A percentile compares a stretch with the other conserved stretches of the same genome.
These are phyloP conservation scores for Trichechus manatus DNA, from an alignment of 2,113 vertebrate genomes.

Conservation along the genomic window DNA sequence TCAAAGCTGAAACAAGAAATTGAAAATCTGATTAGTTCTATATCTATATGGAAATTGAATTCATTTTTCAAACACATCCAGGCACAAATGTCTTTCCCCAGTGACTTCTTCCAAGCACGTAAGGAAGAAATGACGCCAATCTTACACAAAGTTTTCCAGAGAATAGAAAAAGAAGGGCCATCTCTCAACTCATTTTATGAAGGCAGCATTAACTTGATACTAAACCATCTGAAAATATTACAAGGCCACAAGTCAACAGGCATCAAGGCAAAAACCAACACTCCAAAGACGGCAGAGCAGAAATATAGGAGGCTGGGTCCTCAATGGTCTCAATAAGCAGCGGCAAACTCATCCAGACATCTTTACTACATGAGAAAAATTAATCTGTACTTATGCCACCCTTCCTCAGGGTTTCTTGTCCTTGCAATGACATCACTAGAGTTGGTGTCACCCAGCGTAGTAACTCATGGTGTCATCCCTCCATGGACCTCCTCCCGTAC, in stretches of 20 bases:
- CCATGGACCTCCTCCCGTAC: too few relatives aligned
- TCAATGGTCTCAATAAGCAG: accelerated
- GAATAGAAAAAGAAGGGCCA: not conserved
- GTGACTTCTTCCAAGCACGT: not conserved
- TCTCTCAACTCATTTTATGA: too few relatives aligned
- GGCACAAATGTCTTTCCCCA: not conserved
- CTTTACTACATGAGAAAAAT: not conserved
- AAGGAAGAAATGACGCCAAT: too few relatives aligned
- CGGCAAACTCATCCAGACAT: not conserved
- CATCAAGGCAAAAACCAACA: too few relatives aligned
- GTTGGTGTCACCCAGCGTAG: too few relatives aligned
- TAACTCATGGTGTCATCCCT: too few relatives aligned
- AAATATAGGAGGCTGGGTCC: too few relatives aligned
- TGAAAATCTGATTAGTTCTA: not conserved
- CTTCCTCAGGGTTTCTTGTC: too few relatives aligned
- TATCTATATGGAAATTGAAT: not conserved
- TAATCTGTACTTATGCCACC: accelerated
- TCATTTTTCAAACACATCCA: too few relatives aligned
- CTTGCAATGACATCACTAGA: too few relatives aligned
- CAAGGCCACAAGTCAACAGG: not conserved
- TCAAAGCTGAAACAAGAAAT: not conserved
- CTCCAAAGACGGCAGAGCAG: not conserved
- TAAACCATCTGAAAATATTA: not conserved
- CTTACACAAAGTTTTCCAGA: too few relatives aligned
- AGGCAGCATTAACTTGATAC: accelerated